phyloP scores from a whole-genome alignment of 2,888 invertebrate genomes.

The Rhynchonema sp. region DNA sequence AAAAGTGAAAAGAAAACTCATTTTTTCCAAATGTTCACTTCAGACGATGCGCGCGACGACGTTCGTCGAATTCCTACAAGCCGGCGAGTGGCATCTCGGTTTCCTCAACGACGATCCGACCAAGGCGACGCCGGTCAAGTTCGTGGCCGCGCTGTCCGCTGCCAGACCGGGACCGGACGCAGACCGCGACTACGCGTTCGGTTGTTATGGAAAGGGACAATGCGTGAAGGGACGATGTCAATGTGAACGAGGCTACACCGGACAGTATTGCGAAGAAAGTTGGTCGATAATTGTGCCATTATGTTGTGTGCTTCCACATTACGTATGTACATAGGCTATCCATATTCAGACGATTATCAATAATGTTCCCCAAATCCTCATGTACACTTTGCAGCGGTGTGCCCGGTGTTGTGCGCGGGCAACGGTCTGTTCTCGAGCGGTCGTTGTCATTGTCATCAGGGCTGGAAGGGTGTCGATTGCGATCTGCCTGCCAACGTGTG shows the following conservation, averaged over 20 bases:
- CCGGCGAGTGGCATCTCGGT: conserved; percentile 86
- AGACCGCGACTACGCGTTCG: conserved; percentile 46
- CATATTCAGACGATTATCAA: too few relatives aligned
- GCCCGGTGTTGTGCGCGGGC: conserved; percentile 87
- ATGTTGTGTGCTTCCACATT: too few relatives aligned
- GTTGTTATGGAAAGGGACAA: conserved; percentile 88
- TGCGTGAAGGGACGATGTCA: conserved; percentile 84
- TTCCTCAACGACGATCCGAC: conserved; percentile 79
- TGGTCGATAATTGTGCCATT: too few relatives aligned
- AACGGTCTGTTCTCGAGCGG: conserved; percentile 90
- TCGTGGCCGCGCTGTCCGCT: not conserved
- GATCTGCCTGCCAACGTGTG: conserved; percentile 83
- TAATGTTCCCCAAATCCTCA: too few relatives aligned
- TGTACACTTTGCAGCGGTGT: conserved; percentile 53
- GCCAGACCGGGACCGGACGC: not conserved
- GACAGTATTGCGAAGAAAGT: conserved; percentile 90
- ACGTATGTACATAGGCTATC: too few relatives aligned
- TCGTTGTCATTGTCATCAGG: conserved; percentile 85
- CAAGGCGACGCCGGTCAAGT: not conserved
- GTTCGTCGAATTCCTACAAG: conserved; percentile 79
- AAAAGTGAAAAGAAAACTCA: too few relatives aligned
- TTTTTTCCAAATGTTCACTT: too few relatives aligned
- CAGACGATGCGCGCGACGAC: conserved; percentile 9
- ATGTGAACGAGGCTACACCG: conserved; percentile 90
- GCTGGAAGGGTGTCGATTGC: conserved; percentile 96